These are phyloP conservation scores for Drosophila heteroneura DNA, from an alignment of 2,888 invertebrate genomes.

Conservation along the genomic window DNA sequence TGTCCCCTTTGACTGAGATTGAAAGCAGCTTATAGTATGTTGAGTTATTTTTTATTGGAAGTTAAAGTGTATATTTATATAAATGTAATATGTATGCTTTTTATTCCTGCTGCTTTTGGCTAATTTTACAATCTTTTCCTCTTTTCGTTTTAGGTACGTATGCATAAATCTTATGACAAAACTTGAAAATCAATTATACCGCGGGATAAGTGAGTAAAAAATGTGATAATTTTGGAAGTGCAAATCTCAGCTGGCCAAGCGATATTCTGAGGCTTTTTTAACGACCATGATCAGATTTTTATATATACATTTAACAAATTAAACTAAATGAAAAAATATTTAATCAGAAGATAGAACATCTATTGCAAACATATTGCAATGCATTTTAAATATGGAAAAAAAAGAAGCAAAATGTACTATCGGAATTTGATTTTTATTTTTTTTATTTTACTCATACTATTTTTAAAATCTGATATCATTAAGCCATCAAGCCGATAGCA, in stretches of 20 bases:
- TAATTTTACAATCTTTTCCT: slow-evolving; percentile 40
- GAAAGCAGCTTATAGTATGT: slow-evolving; percentile 54
- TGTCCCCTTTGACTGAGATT: slow-evolving; percentile 14
- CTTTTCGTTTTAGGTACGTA: slow-evolving; percentile 71
- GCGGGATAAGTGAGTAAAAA: slow-evolving; percentile 9
- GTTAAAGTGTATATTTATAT: slow-evolving; percentile 16
- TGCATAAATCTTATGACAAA: slow-evolving; percentile 22
- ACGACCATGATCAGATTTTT: background rate
- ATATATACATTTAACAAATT: background rate
- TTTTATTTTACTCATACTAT: background rate
- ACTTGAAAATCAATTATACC: background rate
- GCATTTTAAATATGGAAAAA: background rate
- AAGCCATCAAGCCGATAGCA: background rate
- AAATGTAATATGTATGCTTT: background rate
- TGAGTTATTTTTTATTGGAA: slow-evolving; percentile 62
- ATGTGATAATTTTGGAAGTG: background rate
- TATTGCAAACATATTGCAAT: background rate
- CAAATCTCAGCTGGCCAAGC: background rate
- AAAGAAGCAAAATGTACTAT: background rate
- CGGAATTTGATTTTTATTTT: background rate
- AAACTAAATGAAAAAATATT: background rate
- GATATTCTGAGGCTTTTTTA: background rate
- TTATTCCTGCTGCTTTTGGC: background rate
- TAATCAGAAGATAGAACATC: background rate
- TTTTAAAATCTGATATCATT: background rate